phyloP scores from a whole-genome alignment of 2,888 invertebrate genomes.

The Nephrocerus scutellatus region DNA sequence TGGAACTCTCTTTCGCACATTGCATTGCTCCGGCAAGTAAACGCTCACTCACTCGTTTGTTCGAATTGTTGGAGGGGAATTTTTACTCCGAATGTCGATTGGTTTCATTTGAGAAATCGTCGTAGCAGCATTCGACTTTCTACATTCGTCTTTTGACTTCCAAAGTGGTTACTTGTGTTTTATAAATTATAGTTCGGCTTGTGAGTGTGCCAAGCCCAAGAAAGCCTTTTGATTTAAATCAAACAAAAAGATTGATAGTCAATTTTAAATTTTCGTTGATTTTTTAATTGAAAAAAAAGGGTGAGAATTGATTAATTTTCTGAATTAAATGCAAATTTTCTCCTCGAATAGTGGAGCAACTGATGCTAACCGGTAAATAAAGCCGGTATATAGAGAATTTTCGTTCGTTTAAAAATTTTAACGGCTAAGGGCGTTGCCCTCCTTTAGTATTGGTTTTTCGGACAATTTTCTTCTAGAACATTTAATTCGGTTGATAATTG shows the following conservation, averaged over 20 bases:
- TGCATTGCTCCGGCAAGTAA: not conserved
- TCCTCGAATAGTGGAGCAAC: constrained; percentile 2
- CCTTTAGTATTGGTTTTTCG: constrained; percentile 11
- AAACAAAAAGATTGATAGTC: too few relatives aligned
- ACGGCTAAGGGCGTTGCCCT: constrained; percentile 32
- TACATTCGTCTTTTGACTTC: constrained; percentile 30
- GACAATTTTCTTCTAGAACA: not conserved
- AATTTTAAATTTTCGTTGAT: not conserved
- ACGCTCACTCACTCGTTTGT: constrained; percentile 10
- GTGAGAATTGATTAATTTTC: not conserved
- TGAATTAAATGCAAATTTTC: constrained; percentile 14
- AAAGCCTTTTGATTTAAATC: too few relatives aligned
- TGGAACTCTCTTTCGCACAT: constrained; percentile 3
- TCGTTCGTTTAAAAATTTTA: not conserved
- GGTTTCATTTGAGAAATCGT: too few relatives aligned
- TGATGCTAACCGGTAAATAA: constrained; percentile 9
- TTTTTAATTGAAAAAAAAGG: not conserved
- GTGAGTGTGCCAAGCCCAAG: too few relatives aligned
- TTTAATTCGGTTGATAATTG: too few relatives aligned
- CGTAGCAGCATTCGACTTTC: too few relatives aligned
- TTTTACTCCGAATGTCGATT: constrained; percentile 21
- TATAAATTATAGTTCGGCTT: too few relatives aligned
- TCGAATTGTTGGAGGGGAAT: constrained; percentile 4
- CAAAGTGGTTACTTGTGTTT: constrained; percentile 21
- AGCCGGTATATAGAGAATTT: constrained; percentile 9